Base-by-base conservation (phyloP, 2,113 vertebrate genomes). In the Gasterosteus aculeatus region DNA sequence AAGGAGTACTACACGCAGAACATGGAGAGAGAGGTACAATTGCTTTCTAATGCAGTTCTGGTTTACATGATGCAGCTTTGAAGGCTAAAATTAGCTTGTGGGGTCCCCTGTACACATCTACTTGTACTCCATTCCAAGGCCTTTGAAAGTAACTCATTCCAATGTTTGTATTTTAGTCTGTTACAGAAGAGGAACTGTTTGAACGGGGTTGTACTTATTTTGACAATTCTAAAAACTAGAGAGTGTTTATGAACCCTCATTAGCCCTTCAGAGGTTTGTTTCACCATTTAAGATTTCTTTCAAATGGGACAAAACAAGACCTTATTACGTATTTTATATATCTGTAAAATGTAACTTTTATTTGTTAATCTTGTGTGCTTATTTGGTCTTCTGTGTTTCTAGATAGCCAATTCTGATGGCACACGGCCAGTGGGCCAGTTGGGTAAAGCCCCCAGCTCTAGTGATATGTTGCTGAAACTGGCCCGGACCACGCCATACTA, bases 1-100 rank as follows among this genome's bases (percentile, higher is more conserved):
- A 99, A 99, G 87, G 98, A 99, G 7, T 99, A 97, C 82, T 99
- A 99, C 88, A 99, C 98, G 29, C 98, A 99, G 90, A 99, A 99
- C 85, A 98, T 98, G 97, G 98, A 99, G 74, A 93, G 97, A 93
- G 98, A 99, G 94, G 98, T 97, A 88, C 2, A 26, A 31, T 10
- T 77, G 5, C n/a, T 22, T 71, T 38, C n/a, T 62, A 10, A 46
- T 42, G 18, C 38, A 29, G 31, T 49, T 39, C 10, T 7, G 12
- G 29, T 56, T 16, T 16, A 14, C 53, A 31, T 58, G 11, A 49
- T 19, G n/a, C 1, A 51, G 10, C 9, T 69, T n/a, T 4, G 15
- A 22, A 2, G 5, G 33, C 12, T 35, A 3, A 51, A 19, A 19
- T 5, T 16, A 41, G 10, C 19, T n/a, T 46, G 19, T 26, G 0